Base-by-base conservation (phyloP, 2,797 vertebrate genomes). In the Phoxinus dragarum region DNA sequence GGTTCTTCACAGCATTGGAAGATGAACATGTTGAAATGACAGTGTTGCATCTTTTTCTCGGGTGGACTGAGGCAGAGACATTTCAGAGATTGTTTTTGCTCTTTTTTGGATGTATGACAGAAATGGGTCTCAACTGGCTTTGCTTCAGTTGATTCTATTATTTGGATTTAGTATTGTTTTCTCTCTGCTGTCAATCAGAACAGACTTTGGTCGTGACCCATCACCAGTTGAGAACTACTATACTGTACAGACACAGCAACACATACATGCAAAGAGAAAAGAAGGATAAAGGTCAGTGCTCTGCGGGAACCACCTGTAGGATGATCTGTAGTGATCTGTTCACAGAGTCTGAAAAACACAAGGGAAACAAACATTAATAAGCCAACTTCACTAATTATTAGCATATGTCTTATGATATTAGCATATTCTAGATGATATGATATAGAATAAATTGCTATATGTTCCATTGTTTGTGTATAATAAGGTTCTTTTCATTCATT, bases 301-400 rank as follows among this genome's bases (percentile, higher is more conserved):
- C 97, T 71, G 96, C 81, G 74, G 98, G 98, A 76, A 97, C 88
- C 6, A 98, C 98, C 93, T 98, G 95, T 92, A 99, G 89, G 88
- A 99, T 89, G 92, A 99, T 97, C 93, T 99, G 98, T 90, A 98
- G 84, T 34, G 92, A 93, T 94, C 90, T 91, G 88, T 96, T 98
- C 86, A 96, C 82, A 40, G 77, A 94, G 44, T 95, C 98, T 99
- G 94, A 72, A 5, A 93, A 86, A 83, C 6, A 10, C 85, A 14
- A 87, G 14, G 89, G 34, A 91, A 12, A 77, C 74, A 82, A 82
- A 17, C 11, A 80, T 9, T 44, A 42, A 14, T 34, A 85, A 54
- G 52, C 31, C 42, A 77, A n/a, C 12, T 36, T 59, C 21, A 59
- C 12, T n/a, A 77, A 77, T 61, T 49, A 14, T 49, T 61, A 27